phyloP scores from a whole-genome alignment of 2,113 vertebrate species.

The Saimiri boliviensis region DNA sequence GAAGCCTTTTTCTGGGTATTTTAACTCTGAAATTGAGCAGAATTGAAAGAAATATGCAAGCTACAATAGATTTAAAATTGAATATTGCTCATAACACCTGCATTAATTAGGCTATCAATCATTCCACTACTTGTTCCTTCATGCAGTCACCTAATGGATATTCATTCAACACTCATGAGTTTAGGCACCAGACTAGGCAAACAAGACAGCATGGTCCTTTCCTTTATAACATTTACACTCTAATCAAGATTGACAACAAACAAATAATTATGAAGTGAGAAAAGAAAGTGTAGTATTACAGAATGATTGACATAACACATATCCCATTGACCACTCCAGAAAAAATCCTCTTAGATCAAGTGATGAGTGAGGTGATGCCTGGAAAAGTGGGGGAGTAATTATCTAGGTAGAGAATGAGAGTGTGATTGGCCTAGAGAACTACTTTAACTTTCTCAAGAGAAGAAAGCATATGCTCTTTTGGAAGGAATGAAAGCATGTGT shows the following conservation, averaged over 20 bases:
- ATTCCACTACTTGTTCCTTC: background rate
- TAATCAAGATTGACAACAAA: background rate
- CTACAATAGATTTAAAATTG: background rate
- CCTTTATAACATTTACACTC: background rate
- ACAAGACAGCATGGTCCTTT: background rate
- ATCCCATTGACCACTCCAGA: background rate
- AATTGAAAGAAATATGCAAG: background rate
- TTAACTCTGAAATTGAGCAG: background rate
- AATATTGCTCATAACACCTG: background rate
- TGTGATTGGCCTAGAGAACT: background rate
- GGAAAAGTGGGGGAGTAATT: background rate
- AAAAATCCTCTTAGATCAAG: background rate
- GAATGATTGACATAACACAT: background rate
- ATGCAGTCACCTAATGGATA: background rate
- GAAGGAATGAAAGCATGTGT: background rate
- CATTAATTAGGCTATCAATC: background rate
- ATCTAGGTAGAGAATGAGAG: background rate
- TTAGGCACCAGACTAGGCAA: background rate
- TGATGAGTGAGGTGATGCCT: background rate
- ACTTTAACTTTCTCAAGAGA: background rate
- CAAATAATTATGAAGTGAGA: background rate
- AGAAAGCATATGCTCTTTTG: background rate
- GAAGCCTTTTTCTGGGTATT: background rate
- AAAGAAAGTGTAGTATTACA: too few relatives aligned
- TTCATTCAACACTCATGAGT: background rate